These are phyloP conservation scores for human (Homo sapiens) DNA, from an alignment of 2,113 vertebrate species.

Conservation along the genomic window GRCh38 chr11:114131501-114132000, in stretches of 20 bases:
- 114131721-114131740: not conserved
- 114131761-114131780: not conserved
- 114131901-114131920: not conserved
- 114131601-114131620: slow-evolving; percentile 18
- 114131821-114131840: not conserved
- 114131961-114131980: not conserved
- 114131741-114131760: not conserved
- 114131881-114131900: not conserved
- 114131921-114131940: not conserved
- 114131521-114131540: slow-evolving; percentile 48
- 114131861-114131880: not conserved
- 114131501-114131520: slow-evolving; percentile 47
- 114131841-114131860: not conserved
- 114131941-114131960: not conserved
- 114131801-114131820: not conserved
- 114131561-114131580: slow-evolving; percentile 48
- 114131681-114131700: not conserved
- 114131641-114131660: not conserved
- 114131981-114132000: not conserved
- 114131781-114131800: not conserved
- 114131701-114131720: not conserved
- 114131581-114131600: slow-evolving; percentile 46
- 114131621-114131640: slow-evolving; percentile 20
- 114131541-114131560: slow-evolving; percentile 27
- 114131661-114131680: not conserved